Conservation (phyloP, 2,888 invertebrate species). For the Acanthopleura granulata region DNA sequence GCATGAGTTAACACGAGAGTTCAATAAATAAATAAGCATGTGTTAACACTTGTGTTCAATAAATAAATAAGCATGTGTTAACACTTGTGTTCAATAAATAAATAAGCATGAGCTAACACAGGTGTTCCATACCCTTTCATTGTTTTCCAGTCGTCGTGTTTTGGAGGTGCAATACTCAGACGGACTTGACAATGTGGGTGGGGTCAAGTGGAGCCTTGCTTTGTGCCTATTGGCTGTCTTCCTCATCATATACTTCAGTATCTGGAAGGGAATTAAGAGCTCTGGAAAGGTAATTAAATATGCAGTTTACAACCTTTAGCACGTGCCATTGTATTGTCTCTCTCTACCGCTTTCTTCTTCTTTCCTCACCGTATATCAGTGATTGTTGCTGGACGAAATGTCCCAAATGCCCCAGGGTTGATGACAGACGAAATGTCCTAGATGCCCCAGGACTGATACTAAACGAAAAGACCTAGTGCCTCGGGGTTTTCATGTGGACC, state of each 20-base stretch:
- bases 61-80: not conserved
- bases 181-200: conserved; percentile 63
- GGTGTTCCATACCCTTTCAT: conserved; percentile 1
- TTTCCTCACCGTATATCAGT: too few species aligned
- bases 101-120: not conserved
- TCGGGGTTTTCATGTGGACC: too few species aligned
- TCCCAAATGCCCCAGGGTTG: too few species aligned
- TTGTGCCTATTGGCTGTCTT: conserved; percentile 63
- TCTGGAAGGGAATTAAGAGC: conserved; percentile 69
- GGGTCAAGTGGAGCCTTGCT: conserved; percentile 62
- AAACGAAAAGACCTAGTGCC: too few species aligned
- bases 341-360: too few species aligned
- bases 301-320: not conserved
- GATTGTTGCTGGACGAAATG: too few species aligned
- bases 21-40: too few species aligned
- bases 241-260: conserved; percentile 65
- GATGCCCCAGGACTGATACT: too few species aligned
- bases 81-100: not conserved
- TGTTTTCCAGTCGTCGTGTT: conserved; percentile 50
- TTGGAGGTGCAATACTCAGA: conserved; percentile 57
- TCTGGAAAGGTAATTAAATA: conserved; percentile 65
- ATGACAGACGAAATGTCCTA: too few species aligned
- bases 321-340: not conserved
- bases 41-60: too few species aligned
- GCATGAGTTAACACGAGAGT: not conserved